Evolutionary conservation across 2,888 invertebrate genomes (phyloP).

Genomic region (Argyresthia goedartella): DNA sequence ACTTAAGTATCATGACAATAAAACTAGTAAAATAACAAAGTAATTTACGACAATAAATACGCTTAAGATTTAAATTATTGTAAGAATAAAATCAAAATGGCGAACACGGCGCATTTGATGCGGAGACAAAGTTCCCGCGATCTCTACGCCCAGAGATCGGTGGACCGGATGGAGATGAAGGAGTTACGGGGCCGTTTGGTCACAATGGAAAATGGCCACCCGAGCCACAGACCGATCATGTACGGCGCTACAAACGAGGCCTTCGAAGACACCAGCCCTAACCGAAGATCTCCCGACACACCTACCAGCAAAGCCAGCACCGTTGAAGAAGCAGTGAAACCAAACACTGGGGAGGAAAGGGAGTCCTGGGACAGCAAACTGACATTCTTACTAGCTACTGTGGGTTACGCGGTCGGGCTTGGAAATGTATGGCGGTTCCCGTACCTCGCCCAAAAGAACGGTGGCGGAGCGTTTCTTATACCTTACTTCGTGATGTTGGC

Average conservation of each 20-base stretch:
- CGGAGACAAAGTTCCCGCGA: slow-evolving; percentile 91
- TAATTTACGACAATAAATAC: slow-evolving; percentile 16
- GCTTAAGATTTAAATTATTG: slow-evolving; percentile 1
- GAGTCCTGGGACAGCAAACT: slow-evolving; percentile 95
- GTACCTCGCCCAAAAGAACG: slow-evolving; percentile 94
- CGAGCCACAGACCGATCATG: slow-evolving; percentile 61
- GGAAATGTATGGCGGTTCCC: slow-evolving; percentile 98
- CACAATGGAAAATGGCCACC: slow-evolving; percentile 75
- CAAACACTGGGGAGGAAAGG: slow-evolving; percentile 81
- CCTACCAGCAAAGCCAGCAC: slow-evolving; percentile 75
- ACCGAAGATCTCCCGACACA: slow-evolving; percentile 47
- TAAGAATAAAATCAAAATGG: slow-evolving; percentile 70
- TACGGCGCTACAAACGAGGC: slow-evolving; percentile 92
- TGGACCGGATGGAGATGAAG: slow-evolving; percentile 89
- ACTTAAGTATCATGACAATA: slow-evolving; percentile 21
- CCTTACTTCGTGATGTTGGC: slow-evolving; percentile 96
- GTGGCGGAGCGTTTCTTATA: slow-evolving; percentile 96
- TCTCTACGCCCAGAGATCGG: slow-evolving; percentile 82
- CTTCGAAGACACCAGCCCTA: slow-evolving; percentile 72
- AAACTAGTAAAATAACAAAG: slow-evolving; percentile 19
- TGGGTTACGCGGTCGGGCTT: slow-evolving; percentile 93
- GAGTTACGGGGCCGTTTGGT: slow-evolving; percentile 87
- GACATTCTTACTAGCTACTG: slow-evolving; percentile 92
- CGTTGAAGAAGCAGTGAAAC: slow-evolving; percentile 75
- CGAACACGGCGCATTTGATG: slow-evolving; percentile 90